Conservation (phyloP, 2,113 vertebrate genomes). For the Laterallus jamaicensis region DNA sequence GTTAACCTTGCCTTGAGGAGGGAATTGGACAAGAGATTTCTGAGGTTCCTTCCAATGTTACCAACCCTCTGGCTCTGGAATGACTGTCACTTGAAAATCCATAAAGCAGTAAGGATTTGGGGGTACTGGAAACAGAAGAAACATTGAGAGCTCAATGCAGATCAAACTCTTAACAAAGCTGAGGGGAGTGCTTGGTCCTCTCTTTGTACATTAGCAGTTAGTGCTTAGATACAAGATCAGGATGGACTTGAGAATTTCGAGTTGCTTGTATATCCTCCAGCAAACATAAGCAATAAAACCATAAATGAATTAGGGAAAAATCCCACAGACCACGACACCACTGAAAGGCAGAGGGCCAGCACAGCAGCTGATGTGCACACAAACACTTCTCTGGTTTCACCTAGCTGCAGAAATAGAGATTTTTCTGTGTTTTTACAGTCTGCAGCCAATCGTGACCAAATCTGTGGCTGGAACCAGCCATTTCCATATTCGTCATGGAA, state of each 20-base stretch:
- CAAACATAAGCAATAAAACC: background rate
- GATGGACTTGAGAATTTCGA: background rate
- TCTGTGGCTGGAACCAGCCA: background rate
- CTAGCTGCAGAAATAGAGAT: background rate
- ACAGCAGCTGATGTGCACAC: background rate
- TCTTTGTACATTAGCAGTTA: background rate
- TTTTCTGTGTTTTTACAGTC: background rate
- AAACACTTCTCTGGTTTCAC: background rate
- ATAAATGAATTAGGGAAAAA: background rate
- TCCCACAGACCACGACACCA: background rate
- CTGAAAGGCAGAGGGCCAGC: background rate
- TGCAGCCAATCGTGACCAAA: background rate
- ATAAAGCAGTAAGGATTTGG: background rate
- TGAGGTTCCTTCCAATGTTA: background rate
- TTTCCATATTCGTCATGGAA: conserved; percentile 25
- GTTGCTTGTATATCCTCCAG: background rate
- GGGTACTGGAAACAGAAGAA: background rate
- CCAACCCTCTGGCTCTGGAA: background rate
- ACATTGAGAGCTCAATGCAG: background rate
- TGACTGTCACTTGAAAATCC: background rate
- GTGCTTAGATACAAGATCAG: background rate
- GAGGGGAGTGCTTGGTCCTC: background rate
- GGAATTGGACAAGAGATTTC: background rate
- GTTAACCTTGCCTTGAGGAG: background rate
- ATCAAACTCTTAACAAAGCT: background rate